phyloP scores from a whole-genome alignment of 2,888 invertebrate genomes.

The Dryadula phaetusa region DNA sequence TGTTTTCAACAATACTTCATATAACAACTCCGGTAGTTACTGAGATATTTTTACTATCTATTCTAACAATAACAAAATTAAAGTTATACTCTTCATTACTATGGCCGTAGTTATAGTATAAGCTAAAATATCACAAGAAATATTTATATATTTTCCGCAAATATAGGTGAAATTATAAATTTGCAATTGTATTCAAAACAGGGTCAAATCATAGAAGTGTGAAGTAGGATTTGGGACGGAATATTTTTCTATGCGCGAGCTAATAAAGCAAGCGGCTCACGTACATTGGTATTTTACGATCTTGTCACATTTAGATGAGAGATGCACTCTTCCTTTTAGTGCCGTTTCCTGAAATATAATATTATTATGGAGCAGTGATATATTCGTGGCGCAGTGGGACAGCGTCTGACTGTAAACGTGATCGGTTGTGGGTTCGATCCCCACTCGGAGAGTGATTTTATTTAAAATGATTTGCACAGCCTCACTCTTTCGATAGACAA shows the following conservation, averaged over 20 bases:
- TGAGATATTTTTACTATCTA: too few relatives aligned
- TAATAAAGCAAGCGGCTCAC: constrained; percentile 20
- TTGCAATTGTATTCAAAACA: neutral
- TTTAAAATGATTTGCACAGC: too few relatives aligned
- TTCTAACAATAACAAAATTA: neutral
- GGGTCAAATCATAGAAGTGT: constrained; percentile 6
- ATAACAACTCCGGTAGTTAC: too few relatives aligned
- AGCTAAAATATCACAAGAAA: neutral
- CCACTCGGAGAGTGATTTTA: too few relatives aligned
- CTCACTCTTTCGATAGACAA: too few relatives aligned
- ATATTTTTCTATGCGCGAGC: constrained; percentile 13
- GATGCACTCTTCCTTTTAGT: constrained; percentile 14
- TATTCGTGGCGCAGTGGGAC: neutral
- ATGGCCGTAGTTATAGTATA: neutral
- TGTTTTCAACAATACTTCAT: too few relatives aligned
- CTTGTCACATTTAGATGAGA: constrained; percentile 19
- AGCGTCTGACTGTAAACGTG: neutral
- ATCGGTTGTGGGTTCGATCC: neutral
- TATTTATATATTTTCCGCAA: neutral
- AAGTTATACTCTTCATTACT: neutral
- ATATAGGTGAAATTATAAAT: neutral
- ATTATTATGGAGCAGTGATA: too few relatives aligned
- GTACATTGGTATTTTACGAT: constrained; percentile 22
- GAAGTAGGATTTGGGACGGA: neutral
- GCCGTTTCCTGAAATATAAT: neutral